Percentiles rank a stretch among this genome's conserved stretches.
phyloP scores from a whole-genome alignment of 1,140 invertebrate genomes.

The Galleria mellonella region DNA sequence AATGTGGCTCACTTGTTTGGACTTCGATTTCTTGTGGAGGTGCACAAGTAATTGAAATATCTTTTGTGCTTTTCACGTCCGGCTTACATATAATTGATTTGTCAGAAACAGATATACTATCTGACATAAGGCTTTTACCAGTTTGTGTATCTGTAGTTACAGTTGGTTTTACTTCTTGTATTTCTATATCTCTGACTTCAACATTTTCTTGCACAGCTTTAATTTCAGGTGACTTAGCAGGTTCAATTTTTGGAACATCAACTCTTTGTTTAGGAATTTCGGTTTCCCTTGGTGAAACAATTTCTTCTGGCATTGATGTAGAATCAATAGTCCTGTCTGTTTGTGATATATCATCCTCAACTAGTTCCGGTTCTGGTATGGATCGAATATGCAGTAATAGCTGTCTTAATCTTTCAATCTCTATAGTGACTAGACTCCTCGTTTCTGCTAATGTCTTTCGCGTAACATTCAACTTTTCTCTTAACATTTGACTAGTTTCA shows the following conservation, averaged over 20 bases:
- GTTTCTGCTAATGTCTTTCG: conserved; percentile 75
- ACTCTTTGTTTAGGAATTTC: conserved; percentile 14
- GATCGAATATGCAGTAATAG: conserved; percentile 51
- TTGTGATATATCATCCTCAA: conserved; percentile 66
- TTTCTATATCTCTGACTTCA: conserved; percentile 10
- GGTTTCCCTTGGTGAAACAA: conserved; percentile 47
- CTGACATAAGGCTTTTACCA: conserved; percentile 70
- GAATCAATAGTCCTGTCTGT: conserved; percentile 78
- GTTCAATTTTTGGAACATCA: conserved; percentile 5
- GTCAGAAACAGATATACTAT: conserved; percentile 40
- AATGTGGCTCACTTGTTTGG: conserved; percentile 75
- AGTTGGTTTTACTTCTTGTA: conserved; percentile 22
- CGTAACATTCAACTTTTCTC: conserved; percentile 74
- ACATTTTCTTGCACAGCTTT: conserved; percentile 18
- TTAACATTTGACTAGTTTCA: conserved; percentile 73
- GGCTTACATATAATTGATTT: conserved; percentile 61
- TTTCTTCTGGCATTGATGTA: conserved; percentile 77
- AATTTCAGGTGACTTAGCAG: conserved; percentile 12
- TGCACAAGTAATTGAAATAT: conserved; percentile 69
- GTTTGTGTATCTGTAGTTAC: conserved; percentile 75
- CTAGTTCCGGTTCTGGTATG: conserved; percentile 33
- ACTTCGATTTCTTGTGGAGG: conserved; percentile 75
- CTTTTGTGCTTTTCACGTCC: conserved; percentile 44
- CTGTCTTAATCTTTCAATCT: conserved; percentile 74
- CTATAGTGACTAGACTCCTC: conserved; percentile 72